These are phyloP conservation scores for Montipora sp. DNA, from an alignment of 64 coral and sea anemone species.

Conservation along the genomic window DNA sequence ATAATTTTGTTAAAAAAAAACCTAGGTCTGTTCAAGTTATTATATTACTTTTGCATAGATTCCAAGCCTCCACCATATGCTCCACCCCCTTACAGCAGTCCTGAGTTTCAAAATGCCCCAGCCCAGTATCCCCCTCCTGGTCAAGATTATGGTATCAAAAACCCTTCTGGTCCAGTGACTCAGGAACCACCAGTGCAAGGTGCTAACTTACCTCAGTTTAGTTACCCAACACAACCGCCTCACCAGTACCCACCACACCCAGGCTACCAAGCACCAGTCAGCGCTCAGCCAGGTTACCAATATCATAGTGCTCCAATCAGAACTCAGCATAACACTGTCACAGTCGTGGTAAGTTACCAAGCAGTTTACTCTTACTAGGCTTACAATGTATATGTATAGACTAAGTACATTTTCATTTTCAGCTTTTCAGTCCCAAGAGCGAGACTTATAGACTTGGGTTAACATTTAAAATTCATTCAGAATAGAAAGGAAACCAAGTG, in stretches of 20 bases:
- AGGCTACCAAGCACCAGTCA: slow-evolving; percentile 12
- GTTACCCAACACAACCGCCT: neutral
- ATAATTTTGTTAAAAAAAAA: no score
- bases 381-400: no score
- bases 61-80: slow-evolving; percentile 4
- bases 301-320: neutral
- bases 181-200: neutral
- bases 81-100: slow-evolving; percentile 8
- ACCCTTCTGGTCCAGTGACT: slow-evolving; percentile 13
- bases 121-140: slow-evolving; percentile 34
- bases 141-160: neutral
- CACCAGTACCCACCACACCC: neutral
- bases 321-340: slow-evolving; percentile 21
- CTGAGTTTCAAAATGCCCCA: neutral
- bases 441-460: no score
- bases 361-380: neutral
- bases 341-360: slow-evolving; percentile 40
- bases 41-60: neutral
- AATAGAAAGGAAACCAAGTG: no score
- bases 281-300: neutral
- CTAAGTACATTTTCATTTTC: no score
- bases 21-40: no score
- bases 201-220: neutral
- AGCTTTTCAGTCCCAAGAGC: no score
- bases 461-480: no score